These are phyloP conservation scores for Grammomys surdaster DNA, from an alignment of 2,113 vertebrate genomes.

Conservation along the genomic window DNA sequence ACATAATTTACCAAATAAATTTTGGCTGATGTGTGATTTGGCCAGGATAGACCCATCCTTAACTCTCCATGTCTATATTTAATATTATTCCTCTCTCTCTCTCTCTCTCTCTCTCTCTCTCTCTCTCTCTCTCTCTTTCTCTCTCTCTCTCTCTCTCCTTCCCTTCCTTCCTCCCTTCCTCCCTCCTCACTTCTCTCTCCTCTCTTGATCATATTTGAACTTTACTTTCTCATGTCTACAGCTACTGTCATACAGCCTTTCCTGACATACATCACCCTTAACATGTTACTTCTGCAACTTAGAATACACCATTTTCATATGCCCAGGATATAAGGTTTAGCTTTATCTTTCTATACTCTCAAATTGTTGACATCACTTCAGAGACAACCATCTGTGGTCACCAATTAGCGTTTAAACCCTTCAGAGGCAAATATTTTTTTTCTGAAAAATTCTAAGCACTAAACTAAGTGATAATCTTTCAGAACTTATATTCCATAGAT, in stretches of 20 bases:
- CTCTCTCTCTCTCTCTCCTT: too few relatives aligned
- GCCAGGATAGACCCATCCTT: neutral
- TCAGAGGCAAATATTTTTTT: neutral
- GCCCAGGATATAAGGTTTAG: neutral
- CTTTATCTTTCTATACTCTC: neutral
- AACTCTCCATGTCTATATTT: neutral
- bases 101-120: too few relatives aligned
- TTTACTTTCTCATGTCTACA: neutral
- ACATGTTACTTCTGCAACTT: neutral
- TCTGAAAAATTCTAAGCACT: neutral
- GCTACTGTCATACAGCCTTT: neutral
- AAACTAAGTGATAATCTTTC: neutral
- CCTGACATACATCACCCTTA: neutral
- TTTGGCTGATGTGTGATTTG: neutral
- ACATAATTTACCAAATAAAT: slow-evolving; percentile 19
- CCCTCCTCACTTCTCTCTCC: too few relatives aligned
- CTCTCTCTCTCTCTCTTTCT: too few relatives aligned
- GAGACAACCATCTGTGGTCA: neutral
- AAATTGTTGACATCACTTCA: neutral
- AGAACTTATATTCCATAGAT: neutral
- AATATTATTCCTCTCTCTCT: neutral
- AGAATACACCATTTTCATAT: neutral
- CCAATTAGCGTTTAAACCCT: neutral
- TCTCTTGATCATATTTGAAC: neutral
- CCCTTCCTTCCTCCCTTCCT: too few relatives aligned